Evolutionary conservation across 1,140 invertebrate genomes (phyloP).

Genomic region (Eubasilissa regina): DNA sequence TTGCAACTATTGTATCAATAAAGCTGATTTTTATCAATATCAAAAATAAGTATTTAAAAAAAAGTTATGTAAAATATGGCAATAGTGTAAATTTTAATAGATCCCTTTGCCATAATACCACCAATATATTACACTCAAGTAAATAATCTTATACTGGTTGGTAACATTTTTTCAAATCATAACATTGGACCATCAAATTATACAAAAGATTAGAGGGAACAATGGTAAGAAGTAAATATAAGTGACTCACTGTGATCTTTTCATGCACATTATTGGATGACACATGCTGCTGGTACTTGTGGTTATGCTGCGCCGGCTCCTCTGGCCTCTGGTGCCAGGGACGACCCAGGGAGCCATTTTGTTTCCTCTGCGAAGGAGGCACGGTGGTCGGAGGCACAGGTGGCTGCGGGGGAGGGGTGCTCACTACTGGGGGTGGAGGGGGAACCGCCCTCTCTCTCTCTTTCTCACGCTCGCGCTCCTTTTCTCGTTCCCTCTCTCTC

Average conservation of each 20-base stretch:
- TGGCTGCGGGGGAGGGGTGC: conserved; percentile 56
- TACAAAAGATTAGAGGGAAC: too few species aligned
- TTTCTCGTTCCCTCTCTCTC: conserved; percentile 63
- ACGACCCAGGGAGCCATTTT: conserved; percentile 65
- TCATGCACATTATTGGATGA: conserved; percentile 57
- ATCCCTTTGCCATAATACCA: too few species aligned
- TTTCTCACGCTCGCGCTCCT: conserved; percentile 64
- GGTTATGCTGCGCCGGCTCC: conserved; percentile 58
- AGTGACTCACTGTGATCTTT: conserved; percentile 65
- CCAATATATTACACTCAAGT: too few species aligned
- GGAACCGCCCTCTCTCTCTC: conserved; percentile 56
- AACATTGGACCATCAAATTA: too few species aligned
- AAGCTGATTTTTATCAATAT: too few species aligned
- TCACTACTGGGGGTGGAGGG: conserved; percentile 50
- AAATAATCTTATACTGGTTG: too few species aligned
- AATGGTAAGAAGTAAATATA: too few species aligned
- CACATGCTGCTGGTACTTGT: conserved; percentile 58
- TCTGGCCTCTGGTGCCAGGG: conserved; percentile 61
- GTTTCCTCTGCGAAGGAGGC: conserved; percentile 62
- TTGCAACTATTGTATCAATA: too few species aligned
- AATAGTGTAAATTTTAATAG: too few species aligned
- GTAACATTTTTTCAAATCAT: too few species aligned
- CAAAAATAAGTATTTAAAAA: too few species aligned
- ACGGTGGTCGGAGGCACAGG: conserved; percentile 61
- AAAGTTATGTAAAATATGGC: too few species aligned